These are phyloP conservation scores for Emmelina monodactyla DNA, from an alignment of 2,888 invertebrate genomes.

Conservation along the genomic window DNA sequence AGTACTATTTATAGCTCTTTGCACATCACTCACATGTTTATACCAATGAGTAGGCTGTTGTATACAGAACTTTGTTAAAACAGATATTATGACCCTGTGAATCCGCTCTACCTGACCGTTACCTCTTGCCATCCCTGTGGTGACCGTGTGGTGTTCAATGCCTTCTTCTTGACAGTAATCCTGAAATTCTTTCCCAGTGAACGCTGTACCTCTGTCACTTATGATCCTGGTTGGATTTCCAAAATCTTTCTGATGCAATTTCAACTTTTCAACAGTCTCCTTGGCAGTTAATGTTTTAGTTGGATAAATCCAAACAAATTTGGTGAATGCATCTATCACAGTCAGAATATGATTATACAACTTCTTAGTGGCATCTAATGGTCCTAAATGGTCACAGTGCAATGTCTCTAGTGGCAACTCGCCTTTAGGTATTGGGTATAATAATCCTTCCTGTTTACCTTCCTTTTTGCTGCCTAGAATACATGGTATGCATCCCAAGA, in stretches of 20 bases:
- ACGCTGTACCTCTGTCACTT: conserved; percentile 1
- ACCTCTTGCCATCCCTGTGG: not conserved
- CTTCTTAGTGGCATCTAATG: not conserved
- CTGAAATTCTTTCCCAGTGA: not conserved
- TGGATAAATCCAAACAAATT: not conserved
- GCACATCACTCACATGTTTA: conserved; percentile 1
- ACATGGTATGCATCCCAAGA: not conserved
- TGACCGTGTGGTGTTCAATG: not conserved
- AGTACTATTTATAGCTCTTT: not conserved
- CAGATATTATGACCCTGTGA: conserved; percentile 1
- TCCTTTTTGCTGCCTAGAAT: not conserved
- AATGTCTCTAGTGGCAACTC: not conserved
- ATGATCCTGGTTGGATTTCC: conserved; percentile 1
- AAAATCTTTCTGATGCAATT: not conserved
- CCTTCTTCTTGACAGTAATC: conserved; percentile 1
- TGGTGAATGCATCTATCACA: not conserved
- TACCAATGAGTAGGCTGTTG: conserved; percentile 4
- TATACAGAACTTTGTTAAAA: conserved; percentile 4
- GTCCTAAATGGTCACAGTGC: not conserved
- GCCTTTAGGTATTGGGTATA: not conserved
- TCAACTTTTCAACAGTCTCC: not conserved
- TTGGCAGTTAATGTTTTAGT: conserved; percentile 1
- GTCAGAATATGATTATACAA: not conserved
- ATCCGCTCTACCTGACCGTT: conserved; percentile 1
- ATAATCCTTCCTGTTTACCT: conserved; percentile 1